Conservation (phyloP, 2,113 vertebrate species). For the Rhynchomys soricoides region DNA sequence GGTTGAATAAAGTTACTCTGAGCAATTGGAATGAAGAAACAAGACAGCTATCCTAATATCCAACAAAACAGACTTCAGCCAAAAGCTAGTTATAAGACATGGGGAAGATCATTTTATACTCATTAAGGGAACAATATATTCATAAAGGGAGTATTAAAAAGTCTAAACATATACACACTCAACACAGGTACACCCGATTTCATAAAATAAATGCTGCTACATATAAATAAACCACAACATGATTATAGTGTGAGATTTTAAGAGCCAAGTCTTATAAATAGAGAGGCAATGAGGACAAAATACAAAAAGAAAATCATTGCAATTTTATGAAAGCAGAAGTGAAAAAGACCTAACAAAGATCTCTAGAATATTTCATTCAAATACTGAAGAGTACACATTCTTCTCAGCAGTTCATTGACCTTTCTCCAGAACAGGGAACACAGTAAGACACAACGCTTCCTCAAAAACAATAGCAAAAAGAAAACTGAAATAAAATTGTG, state of each 20-base stretch:
- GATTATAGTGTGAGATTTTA: not conserved
- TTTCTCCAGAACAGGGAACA: too few relatives aligned
- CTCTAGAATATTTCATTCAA: not conserved
- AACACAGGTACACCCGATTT: not conserved
- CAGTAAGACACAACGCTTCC: too few relatives aligned
- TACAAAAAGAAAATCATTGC: not conserved
- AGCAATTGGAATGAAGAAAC: not conserved
- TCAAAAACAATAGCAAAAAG: not conserved
- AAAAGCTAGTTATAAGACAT: not conserved
- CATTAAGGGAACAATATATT: not conserved
- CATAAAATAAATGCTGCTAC: not conserved
- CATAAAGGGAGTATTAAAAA: not conserved
- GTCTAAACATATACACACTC: not conserved
- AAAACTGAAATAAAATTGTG: not conserved
- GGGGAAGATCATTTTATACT: not conserved
- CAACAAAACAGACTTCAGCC: not conserved
- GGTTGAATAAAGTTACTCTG: not conserved
- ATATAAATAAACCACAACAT: not conserved
- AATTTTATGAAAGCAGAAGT: not conserved
- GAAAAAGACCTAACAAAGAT: not conserved
- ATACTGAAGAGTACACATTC: not conserved
- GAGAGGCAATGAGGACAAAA: not conserved
- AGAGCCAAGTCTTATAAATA: not conserved
- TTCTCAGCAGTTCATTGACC: not conserved
- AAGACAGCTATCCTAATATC: not conserved